These are phyloP conservation scores for Erebia epiphron DNA, from an alignment of 2,888 invertebrate species.

Conservation along the genomic window DNA sequence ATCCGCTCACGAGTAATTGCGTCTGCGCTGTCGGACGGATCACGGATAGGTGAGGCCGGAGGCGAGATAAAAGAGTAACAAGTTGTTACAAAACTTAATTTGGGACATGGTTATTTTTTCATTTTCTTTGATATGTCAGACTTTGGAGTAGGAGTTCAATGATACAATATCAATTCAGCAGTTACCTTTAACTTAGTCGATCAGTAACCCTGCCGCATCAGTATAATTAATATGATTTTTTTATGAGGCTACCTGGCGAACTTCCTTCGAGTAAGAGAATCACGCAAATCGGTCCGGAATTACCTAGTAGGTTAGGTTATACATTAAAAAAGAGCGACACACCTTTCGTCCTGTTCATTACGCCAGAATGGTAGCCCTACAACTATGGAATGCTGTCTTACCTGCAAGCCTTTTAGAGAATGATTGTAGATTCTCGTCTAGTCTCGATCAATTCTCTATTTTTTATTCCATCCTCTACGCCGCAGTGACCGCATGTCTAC, in stretches of 20 bases:
- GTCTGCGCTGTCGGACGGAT: slow-evolving; percentile 32
- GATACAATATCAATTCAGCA: too few species aligned
- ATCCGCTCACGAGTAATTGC: slow-evolving; percentile 42
- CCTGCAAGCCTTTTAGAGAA: slow-evolving; percentile 53
- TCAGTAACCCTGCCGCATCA: too few species aligned
- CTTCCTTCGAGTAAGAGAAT: too few species aligned
- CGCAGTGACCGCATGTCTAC: background rate
- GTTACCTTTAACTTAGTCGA: too few species aligned
- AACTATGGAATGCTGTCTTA: slow-evolving; percentile 58
- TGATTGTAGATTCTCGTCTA: slow-evolving; percentile 47
- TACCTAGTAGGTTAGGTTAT: background rate
- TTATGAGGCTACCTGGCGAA: too few species aligned
- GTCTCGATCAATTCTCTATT: slow-evolving; percentile 38
- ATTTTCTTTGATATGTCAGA: too few species aligned
- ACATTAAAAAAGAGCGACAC: background rate
- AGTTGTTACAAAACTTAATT: background rate
- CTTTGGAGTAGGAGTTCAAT: too few species aligned
- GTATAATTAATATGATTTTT: too few species aligned
- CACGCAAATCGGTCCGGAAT: background rate
- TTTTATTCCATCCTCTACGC: slow-evolving; percentile 28
- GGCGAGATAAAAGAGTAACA: slow-evolving; percentile 28
- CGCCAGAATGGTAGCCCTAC: slow-evolving; percentile 25
- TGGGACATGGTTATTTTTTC: slow-evolving; percentile 11
- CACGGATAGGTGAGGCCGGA: slow-evolving; percentile 33
- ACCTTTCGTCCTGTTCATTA: background rate